Evolutionary conservation across 2,797 vertebrate genomes (phyloP).

Genomic region (Lacerta viridis): DNA sequence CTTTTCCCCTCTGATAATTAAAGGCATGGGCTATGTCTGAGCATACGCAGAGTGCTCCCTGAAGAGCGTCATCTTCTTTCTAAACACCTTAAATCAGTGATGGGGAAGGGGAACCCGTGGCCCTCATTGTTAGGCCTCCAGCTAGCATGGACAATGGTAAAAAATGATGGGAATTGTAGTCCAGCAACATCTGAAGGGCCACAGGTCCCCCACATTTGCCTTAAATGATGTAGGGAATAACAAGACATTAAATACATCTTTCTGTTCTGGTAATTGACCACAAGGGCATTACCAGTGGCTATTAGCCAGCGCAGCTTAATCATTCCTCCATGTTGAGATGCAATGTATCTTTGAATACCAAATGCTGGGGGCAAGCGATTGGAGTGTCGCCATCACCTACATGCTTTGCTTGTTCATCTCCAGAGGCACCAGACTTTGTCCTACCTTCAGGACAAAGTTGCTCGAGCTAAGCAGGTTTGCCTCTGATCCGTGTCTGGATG

Average conservation of each 20-base stretch:
- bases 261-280: not conserved
- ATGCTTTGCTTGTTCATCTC: not conserved
- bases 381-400: not conserved
- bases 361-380: not conserved
- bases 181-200: too few relatives aligned
- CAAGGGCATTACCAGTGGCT: not conserved
- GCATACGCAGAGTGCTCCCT: not conserved
- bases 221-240: not conserved
- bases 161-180: too few relatives aligned
- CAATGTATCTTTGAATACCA: not conserved
- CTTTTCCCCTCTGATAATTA: not conserved
- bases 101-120: too few relatives aligned
- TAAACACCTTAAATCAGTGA: not conserved
- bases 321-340: not conserved
- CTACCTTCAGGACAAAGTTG: not conserved
- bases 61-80: not conserved
- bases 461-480: not conserved
- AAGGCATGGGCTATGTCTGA: slow-evolving; percentile 36
- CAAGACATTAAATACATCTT: not conserved
- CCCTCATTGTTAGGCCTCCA: too few relatives aligned
- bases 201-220: too few relatives aligned
- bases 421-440: not conserved
- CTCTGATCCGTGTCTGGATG: not conserved
- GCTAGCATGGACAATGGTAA: too few relatives aligned
- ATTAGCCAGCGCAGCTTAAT: not conserved